Evolutionary conservation across 30 jellyfish, hydroid and myxozoan genomes (phyloP), one percentile per base, ranked within the genome.

Genomic region (Catostylus mosaicus): DNA sequence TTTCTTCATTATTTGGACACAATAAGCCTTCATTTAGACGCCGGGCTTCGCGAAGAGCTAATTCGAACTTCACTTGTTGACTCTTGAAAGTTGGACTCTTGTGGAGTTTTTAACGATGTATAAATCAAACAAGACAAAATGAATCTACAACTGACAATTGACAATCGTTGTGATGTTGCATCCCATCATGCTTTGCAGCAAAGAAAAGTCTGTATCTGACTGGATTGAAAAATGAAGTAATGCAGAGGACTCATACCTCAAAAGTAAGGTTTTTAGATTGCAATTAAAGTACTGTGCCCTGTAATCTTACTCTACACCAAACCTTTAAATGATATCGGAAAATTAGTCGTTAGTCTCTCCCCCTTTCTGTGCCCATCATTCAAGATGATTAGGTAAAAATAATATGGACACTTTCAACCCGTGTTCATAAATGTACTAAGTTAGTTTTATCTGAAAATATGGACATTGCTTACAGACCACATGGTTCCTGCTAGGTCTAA

Each of bases 1-100:
- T 66, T 66, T 66, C 78, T 66, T 7, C 54, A 66, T 19, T 66
- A 66, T 43, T 37, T 66, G 34, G 78, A 66, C 59, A 34, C 78
- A 26, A 66, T 66, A 18, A 57, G 78, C 29, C 32, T 66, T 1
- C 78, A 66, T 33, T 33, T 66, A 66, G 54, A 40, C 14, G 7
- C 54, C 54, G 14, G 14, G 14, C 7, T 40, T 14, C 54, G 54
- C 54, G 54, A 40, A 14, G 11, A 40, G 14, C 14, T 40, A 40
- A 40, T 40, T 40, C 54, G 54, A 40, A 40, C 54, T 40, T 40
- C 54, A 40, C 14, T 40, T 5, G 54, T 14, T 40, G 54, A 40
- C 54, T 40, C 14, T 40, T 40, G 54, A 14, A 7, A 40, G 54
- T 5, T 14, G 14, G 14, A 40, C 54, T 40, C 54, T 40, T 7